Evolutionary conservation across 1,140 invertebrate species (phyloP), one percentile per base, ranked within the genome.

Genomic region (Bombus cullumanus): DNA sequence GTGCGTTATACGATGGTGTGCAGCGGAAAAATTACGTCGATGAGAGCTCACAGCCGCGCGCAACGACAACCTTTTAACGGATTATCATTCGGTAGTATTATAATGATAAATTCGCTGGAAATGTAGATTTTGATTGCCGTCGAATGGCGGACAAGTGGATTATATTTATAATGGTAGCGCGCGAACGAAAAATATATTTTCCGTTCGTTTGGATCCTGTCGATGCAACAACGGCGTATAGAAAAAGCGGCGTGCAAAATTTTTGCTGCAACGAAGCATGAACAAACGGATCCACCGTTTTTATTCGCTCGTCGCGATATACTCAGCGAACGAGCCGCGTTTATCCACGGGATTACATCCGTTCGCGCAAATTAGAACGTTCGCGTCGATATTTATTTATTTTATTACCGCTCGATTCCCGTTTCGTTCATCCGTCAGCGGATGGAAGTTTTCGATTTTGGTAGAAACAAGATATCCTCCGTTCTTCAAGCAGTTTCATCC

Each of bases 61-160:
- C 41, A 25, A 15, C 66, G 43, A 41, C 37, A 31, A 47, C 37
- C 75, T 84, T 84, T 84, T 71, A 84, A 78, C 82, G 75, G 82
- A 84, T 84, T 84, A 84, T 34, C 75, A 77, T 79, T 77, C 39
- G 82, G 66, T 47, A 37, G 82, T 71, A 84, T 84, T 84, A 84
- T 84, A 79, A 72, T 41, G 75, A 78, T 79, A 79, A 79, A 84
- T 79, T 84, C 66, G 5, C n/a, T 84, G 75, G 34, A 79, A 84
- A 71, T 72, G 82, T 62, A 84, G 66, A 84, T 69, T 79, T 84
- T 71, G 75, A 84, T 84, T 84, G 75, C 37, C 53, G 47, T 59
- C 66, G 82, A 84, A 84, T 47, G 82, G 62, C 75, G 47, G 47
- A 72, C 75, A 84, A 79, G 75, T 59, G 66, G 82, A 84, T 84